Conservation (phyloP, 2,888 invertebrate species). For the Xylocampa areola region DNA sequence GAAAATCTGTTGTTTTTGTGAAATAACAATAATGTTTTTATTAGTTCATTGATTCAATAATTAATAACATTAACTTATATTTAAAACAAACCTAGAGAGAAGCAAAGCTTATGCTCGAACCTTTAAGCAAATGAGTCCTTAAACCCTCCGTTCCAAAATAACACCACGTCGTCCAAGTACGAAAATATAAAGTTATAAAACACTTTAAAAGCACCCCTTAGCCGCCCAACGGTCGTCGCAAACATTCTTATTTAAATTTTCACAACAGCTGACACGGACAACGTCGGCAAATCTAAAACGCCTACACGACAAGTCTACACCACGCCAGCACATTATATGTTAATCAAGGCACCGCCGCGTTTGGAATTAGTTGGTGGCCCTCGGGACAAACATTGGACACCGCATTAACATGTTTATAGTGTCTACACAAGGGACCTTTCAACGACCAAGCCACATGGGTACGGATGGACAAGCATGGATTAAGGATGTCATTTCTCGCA, state of each 20-base stretch:
- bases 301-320: conserved; percentile 36
- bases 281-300: conserved; percentile 37
- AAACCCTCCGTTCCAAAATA: background rate
- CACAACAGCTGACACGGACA: conserved; percentile 36
- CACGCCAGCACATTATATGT: conserved; percentile 60
- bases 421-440: conserved; percentile 53
- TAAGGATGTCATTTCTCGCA: conserved; percentile 45
- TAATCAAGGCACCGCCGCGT: conserved; percentile 57
- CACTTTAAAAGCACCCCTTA: conserved; percentile 16
- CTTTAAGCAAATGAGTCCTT: no score
- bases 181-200: conserved; percentile 25
- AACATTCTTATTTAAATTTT: conserved; percentile 52
- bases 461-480: conserved; percentile 42
- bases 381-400: conserved; percentile 57
- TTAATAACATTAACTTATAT: no score
- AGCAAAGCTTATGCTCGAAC: no score
- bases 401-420: conserved; percentile 63
- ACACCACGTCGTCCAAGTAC: conserved; percentile 1
- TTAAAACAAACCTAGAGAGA: no score
- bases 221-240: conserved; percentile 9
- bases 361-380: conserved; percentile 59
- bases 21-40: no score
- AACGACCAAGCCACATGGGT: conserved; percentile 44
- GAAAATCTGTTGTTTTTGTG: no score
- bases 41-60: no score